Conservation (phyloP, 2,797 vertebrate genomes). For the Gambelia wislizenii region DNA sequence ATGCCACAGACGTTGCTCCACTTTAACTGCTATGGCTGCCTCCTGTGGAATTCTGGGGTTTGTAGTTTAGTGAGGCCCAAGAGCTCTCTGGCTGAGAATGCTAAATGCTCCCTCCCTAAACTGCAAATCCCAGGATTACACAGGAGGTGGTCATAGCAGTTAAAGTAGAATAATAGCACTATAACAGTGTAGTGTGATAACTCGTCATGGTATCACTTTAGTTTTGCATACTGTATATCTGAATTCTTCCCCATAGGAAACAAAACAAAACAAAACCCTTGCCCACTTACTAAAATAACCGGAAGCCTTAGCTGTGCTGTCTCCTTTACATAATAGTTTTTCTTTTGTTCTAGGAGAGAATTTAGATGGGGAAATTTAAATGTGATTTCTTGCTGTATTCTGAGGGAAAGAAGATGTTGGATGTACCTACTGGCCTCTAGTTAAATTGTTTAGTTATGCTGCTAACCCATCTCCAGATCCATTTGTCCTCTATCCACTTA, state of each 20-base stretch:
- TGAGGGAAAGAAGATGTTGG: not conserved
- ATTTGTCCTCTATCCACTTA: not conserved
- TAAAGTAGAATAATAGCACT: too few relatives aligned
- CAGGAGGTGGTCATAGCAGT: too few relatives aligned
- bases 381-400: not conserved
- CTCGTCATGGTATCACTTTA: not conserved
- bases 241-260: not conserved
- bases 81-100: too few relatives aligned
- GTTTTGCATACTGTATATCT: not conserved
- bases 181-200: too few relatives aligned
- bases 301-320: not conserved
- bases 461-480: not conserved
- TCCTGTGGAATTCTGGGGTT: too few relatives aligned
- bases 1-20: too few relatives aligned
- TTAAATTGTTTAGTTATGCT: not conserved
- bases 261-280: not conserved
- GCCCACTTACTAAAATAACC: too few relatives aligned
- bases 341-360: not conserved
- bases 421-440: not conserved
- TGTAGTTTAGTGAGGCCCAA: too few relatives aligned
- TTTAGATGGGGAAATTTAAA: not conserved
- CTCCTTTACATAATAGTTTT: not conserved
- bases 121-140: too few relatives aligned
- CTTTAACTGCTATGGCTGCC: too few relatives aligned
- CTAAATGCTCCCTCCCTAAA: too few relatives aligned